Conservation (phyloP, 1,140 invertebrate species). For the Ostrea edulis region DNA sequence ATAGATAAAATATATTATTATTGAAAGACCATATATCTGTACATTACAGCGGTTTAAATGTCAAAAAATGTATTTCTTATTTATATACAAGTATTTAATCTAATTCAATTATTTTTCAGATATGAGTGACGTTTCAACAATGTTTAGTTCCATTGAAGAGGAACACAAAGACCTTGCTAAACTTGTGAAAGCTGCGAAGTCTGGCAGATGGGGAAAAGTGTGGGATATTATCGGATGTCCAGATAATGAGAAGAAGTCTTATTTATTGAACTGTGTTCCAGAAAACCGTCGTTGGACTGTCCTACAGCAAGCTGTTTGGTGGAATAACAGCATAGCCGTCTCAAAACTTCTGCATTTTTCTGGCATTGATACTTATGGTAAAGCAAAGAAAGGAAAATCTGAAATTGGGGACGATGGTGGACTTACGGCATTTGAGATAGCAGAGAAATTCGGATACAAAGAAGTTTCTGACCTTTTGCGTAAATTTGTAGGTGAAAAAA, state of each 20-base stretch:
- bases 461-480: constrained; percentile 11
- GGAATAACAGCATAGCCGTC: constrained; percentile 8
- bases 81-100: too few species aligned
- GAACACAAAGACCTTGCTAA: constrained; percentile 26
- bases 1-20: too few species aligned
- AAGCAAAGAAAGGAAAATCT: constrained; percentile 44
- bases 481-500: background rate
- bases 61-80: too few species aligned
- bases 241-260: constrained; percentile 24
- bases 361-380: constrained; percentile 28
- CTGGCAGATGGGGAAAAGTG: constrained; percentile 42
- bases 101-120: too few species aligned
- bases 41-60: too few species aligned
- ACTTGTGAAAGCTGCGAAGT: constrained; percentile 31
- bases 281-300: constrained; percentile 50
- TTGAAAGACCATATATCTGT: too few species aligned
- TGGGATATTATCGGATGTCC: constrained; percentile 30
- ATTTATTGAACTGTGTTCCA: constrained; percentile 44
- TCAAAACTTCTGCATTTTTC: background rate
- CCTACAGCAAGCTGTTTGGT: constrained; percentile 47
- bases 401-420: constrained; percentile 43
- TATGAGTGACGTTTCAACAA: background rate
- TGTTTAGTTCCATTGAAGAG: constrained; percentile 6
- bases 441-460: constrained; percentile 31
- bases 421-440: constrained; percentile 42